Conservation (phyloP, 2,113 vertebrate genomes). For the Lagenorhynchus albirostris region DNA sequence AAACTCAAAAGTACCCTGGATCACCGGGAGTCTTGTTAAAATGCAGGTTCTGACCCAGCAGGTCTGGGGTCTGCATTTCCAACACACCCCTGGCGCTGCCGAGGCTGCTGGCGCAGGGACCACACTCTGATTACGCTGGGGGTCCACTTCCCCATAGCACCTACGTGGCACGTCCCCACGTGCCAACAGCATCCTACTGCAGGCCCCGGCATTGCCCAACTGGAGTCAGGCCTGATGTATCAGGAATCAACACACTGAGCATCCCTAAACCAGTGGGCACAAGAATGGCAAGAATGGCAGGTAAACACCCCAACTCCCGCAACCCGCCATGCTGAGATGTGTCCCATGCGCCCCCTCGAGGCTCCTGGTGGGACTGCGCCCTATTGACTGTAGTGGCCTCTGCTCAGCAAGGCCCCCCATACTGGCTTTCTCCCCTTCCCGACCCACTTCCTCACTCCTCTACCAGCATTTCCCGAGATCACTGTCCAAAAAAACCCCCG, state of each 20-base stretch:
- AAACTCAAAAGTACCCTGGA: accelerated
- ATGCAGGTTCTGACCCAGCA: not conserved
- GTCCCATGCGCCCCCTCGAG: not conserved
- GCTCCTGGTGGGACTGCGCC: not conserved
- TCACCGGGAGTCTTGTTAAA: too few species aligned
- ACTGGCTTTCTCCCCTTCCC: not conserved
- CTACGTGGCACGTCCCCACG: not conserved
- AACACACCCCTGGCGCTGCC: not conserved
- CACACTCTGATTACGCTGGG: not conserved
- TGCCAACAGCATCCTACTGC: accelerated
- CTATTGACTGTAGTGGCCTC: too few species aligned
- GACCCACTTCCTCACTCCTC: not conserved
- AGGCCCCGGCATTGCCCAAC: not conserved
- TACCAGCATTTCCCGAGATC: not conserved
- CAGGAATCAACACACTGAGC: too few species aligned
- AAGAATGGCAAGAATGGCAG: not conserved
- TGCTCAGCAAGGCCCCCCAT: too few species aligned
- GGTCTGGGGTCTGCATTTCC: not conserved
- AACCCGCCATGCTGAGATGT: not conserved
- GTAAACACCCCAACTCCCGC: not conserved
- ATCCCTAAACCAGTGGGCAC: accelerated
- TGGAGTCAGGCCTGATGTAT: not conserved
- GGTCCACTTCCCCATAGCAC: not conserved
- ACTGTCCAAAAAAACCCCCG: not conserved
- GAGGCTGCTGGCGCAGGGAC: not conserved